Percentiles rank a stretch among this genome's conserved stretches.
phyloP scores from a whole-genome alignment of 2,113 vertebrate species.

The Sigmodon hispidus region DNA sequence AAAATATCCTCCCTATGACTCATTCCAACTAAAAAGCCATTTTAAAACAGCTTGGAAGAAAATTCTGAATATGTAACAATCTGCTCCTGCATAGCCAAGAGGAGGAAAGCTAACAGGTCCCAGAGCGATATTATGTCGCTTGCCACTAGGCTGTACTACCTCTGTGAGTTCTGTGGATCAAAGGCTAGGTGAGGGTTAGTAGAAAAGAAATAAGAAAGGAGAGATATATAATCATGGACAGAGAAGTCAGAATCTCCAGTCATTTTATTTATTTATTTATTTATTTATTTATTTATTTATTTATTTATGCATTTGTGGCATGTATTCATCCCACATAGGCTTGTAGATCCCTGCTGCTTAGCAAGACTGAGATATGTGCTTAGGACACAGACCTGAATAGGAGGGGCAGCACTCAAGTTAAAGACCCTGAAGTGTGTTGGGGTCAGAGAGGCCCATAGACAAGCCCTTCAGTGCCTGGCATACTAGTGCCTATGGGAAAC shows the following conservation, averaged over 20 bases:
- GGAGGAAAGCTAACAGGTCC: neutral
- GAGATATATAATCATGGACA: neutral
- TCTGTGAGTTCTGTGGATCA: neutral
- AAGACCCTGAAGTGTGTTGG: neutral
- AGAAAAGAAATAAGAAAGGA: neutral
- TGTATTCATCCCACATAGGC: neutral
- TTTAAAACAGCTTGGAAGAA: conserved; percentile 29
- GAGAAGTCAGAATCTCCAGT: neutral
- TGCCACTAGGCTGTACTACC: too few relatives aligned
- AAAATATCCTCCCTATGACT: neutral
- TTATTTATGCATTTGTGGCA: too few relatives aligned
- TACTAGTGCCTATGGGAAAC: neutral
- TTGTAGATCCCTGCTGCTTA: neutral
- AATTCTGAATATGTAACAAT: neutral
- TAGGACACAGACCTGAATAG: neutral
- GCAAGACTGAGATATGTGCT: neutral
- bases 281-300: too few relatives aligned
- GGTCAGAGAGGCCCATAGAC: neutral
- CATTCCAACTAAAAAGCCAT: neutral
- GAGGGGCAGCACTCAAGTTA: neutral
- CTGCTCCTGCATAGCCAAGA: neutral
- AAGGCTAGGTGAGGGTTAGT: neutral
- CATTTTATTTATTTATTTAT: too few relatives aligned
- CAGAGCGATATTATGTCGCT: neutral
- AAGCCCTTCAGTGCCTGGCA: neutral